A percentile compares a stretch with the other conserved stretches of the same genome.
Evolutionary conservation across 2,113 vertebrate species (phyloP).

Genomic region (Proterorhinus semilunaris): DNA sequence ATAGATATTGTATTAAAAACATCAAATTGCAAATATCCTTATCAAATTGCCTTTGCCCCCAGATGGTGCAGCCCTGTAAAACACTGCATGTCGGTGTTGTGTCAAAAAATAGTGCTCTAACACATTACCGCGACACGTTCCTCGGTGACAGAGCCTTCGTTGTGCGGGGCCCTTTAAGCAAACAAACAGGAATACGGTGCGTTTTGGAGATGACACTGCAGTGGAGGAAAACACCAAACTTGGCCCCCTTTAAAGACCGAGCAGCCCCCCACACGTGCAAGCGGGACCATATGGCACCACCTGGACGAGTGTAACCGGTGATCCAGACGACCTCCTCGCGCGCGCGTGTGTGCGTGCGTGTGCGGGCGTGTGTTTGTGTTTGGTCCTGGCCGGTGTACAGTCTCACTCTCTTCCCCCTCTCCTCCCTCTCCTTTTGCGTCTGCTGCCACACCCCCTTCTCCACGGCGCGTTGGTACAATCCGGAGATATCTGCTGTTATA

Average conservation of each 20-base stretch:
- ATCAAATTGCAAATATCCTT: too few species aligned
- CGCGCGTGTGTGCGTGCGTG: conserved; percentile 21
- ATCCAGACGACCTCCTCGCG: conserved; percentile 64
- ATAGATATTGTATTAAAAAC: too few species aligned
- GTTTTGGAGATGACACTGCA: not conserved
- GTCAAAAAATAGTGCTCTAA: not conserved
- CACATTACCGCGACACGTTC: not conserved
- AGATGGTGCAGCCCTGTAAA: too few species aligned
- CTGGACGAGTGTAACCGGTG: conserved; percentile 42
- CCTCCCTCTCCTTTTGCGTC: conserved; percentile 5
- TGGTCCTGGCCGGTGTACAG: conserved; percentile 35
- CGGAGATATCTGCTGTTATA: conserved; percentile 70
- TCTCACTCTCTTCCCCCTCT: not conserved
- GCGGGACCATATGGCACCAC: conserved; percentile 54
- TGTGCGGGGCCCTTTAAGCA: not conserved
- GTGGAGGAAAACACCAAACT: conserved; percentile 11
- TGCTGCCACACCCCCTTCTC: conserved; percentile 75
- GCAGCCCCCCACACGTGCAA: conserved; percentile 37
- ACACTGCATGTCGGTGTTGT: not conserved
- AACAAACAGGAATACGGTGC: not conserved
- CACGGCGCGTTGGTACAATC: conserved; percentile 74
- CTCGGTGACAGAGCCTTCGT: not conserved
- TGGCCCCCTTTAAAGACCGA: conserved; percentile 42
- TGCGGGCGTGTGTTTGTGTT: conserved; percentile 22
- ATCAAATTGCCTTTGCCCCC: too few species aligned